Evolutionary conservation across 2,888 invertebrate genomes (phyloP).

Genomic region (Megastigmus dorsalis): DNA sequence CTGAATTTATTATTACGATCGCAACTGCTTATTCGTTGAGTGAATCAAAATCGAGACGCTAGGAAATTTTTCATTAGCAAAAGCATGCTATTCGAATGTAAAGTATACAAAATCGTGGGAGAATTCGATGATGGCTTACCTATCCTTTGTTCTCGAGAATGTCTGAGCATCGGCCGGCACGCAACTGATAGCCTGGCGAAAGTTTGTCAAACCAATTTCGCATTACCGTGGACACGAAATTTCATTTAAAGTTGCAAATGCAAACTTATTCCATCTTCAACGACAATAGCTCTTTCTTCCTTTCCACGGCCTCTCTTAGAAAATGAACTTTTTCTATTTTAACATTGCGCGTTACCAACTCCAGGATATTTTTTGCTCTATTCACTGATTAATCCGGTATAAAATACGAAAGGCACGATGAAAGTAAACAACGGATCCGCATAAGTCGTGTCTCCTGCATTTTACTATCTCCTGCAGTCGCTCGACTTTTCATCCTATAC

Average conservation of each 20-base stretch:
- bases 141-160: slow-evolving; percentile 8
- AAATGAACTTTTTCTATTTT: background rate
- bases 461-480: background rate
- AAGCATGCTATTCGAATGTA: no score
- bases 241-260: slow-evolving; percentile 34
- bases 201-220: slow-evolving; percentile 32
- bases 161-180: slow-evolving; percentile 3
- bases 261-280: slow-evolving; percentile 32
- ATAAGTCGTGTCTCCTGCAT: no score
- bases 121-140: slow-evolving; percentile 21
- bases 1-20: no score
- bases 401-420: background rate
- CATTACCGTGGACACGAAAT: slow-evolving; percentile 15
- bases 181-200: background rate
- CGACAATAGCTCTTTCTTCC: background rate
- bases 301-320: background rate
- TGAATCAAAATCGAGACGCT: no score
- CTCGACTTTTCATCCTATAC: background rate
- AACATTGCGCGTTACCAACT: background rate
- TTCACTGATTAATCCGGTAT: no score
- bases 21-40: no score
- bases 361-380: no score
- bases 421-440: background rate
- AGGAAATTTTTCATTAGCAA: no score
- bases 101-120: background rate